Conservation (phyloP, 2,888 invertebrate genomes). For the Synergus gifuensis region DNA sequence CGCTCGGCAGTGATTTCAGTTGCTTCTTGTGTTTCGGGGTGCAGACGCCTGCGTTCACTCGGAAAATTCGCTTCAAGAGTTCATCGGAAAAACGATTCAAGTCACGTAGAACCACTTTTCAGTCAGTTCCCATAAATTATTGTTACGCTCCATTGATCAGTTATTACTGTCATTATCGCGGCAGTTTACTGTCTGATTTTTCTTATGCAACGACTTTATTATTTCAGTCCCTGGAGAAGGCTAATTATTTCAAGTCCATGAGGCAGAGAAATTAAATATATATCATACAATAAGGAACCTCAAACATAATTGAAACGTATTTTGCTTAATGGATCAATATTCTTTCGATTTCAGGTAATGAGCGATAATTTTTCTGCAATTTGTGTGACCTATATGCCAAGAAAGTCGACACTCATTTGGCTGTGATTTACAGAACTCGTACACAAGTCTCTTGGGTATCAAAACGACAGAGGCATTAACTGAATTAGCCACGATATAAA, state of each 20-base stretch:
- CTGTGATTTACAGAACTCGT: conserved; percentile 23
- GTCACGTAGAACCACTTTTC: conserved; percentile 56
- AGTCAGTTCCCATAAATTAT: conserved; percentile 57
- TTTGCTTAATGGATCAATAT: background rate
- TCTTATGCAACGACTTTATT: background rate
- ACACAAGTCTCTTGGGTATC: conserved; percentile 52
- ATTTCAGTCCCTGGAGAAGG: background rate
- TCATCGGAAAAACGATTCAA: conserved; percentile 53
- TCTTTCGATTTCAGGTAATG: background rate
- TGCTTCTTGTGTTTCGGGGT: conserved; percentile 48
- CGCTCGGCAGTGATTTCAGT: conserved; percentile 51
- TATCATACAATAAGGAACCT: background rate
- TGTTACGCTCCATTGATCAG: conserved; percentile 56
- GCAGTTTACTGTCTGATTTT: conserved; percentile 21
- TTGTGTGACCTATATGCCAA: background rate
- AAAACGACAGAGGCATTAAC: conserved; percentile 65
- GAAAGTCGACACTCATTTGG: conserved; percentile 11
- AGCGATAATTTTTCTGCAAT: background rate
- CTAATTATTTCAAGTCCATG: background rate
- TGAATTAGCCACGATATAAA: conserved; percentile 68
- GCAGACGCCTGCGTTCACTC: conserved; percentile 49
- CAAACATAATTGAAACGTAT: background rate
- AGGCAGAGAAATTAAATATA: background rate
- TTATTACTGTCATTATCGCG: conserved; percentile 47
- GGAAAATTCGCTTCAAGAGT: conserved; percentile 53